Base-by-base conservation (phyloP, 2,113 vertebrate genomes). In the Zootoca vivipara region DNA sequence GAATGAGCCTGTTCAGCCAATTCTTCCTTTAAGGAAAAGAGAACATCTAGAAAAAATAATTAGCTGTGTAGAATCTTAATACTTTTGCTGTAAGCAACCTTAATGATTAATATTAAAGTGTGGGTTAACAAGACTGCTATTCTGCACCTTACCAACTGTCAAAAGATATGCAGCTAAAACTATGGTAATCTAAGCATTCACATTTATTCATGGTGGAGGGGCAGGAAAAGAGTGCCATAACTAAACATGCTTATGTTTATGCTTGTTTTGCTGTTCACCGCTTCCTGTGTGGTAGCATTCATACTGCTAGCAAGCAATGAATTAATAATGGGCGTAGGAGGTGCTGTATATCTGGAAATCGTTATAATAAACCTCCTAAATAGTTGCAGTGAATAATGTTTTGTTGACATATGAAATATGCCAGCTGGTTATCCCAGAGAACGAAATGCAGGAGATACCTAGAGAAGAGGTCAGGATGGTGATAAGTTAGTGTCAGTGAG, bases 281-380 rank as follows among this genome's bases (percentile, higher is more conserved):
- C 83, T 92, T 85, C 86, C 87, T 90, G 12, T 89, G 9, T 78
- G 89, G 87, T 72, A 67, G 18, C 79, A 92, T 85, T 90, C 92
- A 73, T 0, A 78, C 87, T 91, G 7, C 22, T 26, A 83, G 40
- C 90, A 70, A 82, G 87, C 89, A 52, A 46, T 0, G 70, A 87
- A 92, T 74, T 0, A 84, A 64, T 89, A n/a, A 72, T 42, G 87
- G 7, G 77, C 92, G 78, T 90, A 58, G 38, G 12, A 70, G 82
- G 46, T 40, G 40, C 46, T 88, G 52, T 73, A 64, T 91, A 79
- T 86, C 78, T 90, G 64, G 64, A 89, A 86, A 10, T 83, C 5
- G 78, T 85, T 56, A 28, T 58, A 81, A 52, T 40, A 65, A 85
- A 22, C 65, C 62, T 15, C 75, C 12, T 38, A 24, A 22, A 38